Percentiles rank a stretch among this genome's conserved stretches.
Conservation (phyloP, 2,797 vertebrate genomes). For the Steatocranus sp. region DNA sequence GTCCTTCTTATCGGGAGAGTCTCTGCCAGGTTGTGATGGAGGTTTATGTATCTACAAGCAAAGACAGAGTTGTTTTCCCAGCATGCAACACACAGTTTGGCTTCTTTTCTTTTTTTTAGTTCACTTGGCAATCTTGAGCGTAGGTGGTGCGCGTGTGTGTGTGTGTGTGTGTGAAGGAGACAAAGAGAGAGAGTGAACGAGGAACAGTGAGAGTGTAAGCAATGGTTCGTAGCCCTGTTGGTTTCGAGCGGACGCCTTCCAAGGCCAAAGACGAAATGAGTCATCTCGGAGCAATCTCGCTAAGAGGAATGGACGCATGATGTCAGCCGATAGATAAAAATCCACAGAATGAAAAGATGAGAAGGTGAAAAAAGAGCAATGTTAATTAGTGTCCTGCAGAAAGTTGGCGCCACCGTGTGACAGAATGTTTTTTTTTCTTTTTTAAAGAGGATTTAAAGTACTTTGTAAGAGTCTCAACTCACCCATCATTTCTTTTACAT, state of each 20-base stretch:
- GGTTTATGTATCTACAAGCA: constrained; percentile 36
- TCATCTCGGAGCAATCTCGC: constrained; percentile 50
- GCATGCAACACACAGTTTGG: constrained; percentile 33
- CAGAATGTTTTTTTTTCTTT: background rate
- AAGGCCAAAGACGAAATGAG: constrained; percentile 67
- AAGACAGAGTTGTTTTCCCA: constrained; percentile 23
- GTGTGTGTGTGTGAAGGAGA: background rate
- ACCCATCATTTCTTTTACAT: background rate
- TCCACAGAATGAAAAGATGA: constrained; percentile 5
- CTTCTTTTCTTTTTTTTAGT: constrained; percentile 46
- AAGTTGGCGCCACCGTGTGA: constrained; percentile 59
- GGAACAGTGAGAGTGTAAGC: constrained; percentile 27
- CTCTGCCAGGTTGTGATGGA: constrained; percentile 54
- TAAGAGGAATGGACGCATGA: constrained; percentile 24
- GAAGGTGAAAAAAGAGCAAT: constrained; percentile 14
- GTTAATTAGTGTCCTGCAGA: constrained; percentile 23
- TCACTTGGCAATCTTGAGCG: constrained; percentile 54
- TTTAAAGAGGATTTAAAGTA: background rate
- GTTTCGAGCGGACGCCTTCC: constrained; percentile 52
- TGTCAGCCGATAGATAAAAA: constrained; percentile 24
- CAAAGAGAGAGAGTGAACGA: background rate
- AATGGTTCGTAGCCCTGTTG: constrained; percentile 62
- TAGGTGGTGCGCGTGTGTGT: constrained; percentile 44
- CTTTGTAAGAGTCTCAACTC: background rate
- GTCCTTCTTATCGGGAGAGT: constrained; percentile 32